Percentiles rank a stretch among this genome's conserved stretches.
Evolutionary conservation across 2,888 invertebrate species (phyloP).

Genomic region (Kryphioiulus occultus): DNA sequence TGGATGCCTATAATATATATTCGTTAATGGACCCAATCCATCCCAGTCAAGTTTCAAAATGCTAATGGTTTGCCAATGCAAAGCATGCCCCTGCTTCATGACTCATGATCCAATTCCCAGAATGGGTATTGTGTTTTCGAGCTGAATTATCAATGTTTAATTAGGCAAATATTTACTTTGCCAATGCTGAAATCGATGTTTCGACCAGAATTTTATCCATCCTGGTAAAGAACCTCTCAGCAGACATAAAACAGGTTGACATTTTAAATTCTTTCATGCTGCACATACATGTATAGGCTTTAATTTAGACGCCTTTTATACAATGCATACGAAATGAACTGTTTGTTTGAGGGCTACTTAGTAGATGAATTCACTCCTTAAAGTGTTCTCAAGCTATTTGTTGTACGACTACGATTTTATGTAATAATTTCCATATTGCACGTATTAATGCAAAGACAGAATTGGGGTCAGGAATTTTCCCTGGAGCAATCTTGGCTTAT

Average conservation of each 20-base stretch:
- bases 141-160: background rate
- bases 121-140: background rate
- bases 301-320: background rate
- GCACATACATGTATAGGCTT: background rate
- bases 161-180: background rate
- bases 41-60: background rate
- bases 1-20: no score
- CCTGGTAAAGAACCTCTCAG: background rate
- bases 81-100: background rate
- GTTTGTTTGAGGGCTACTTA: background rate
- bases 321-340: background rate
- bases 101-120: background rate
- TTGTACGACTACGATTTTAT: background rate
- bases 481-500: background rate
- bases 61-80: background rate
- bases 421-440: background rate
- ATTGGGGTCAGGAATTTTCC: conserved; percentile 16
- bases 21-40: background rate
- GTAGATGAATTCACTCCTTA: background rate
- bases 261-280: background rate
- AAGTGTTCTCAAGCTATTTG: background rate
- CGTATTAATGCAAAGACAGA: background rate
- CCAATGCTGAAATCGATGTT: background rate
- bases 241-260: background rate
- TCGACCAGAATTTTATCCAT: background rate